Evolutionary conservation across 2,797 vertebrate genomes (phyloP).

Genomic region (Pygocentrus nattereri): DNA sequence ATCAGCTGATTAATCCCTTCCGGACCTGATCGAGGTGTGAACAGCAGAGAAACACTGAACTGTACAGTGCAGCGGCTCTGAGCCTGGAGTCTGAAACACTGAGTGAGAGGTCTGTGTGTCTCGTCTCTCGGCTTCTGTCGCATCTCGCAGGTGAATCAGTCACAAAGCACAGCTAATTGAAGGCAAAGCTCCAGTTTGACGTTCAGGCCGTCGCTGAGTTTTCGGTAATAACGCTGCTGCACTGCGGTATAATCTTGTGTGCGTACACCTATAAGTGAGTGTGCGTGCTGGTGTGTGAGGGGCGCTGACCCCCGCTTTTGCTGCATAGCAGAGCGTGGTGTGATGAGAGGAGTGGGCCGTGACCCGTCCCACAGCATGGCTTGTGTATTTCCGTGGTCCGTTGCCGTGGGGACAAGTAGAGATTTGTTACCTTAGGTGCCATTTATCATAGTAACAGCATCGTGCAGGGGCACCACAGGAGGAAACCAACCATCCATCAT

Average conservation of each 20-base stretch:
- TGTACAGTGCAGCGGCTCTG: too few species aligned
- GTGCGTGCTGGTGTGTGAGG: conserved; percentile 1
- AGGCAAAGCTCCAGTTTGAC: background rate
- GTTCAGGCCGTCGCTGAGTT: background rate
- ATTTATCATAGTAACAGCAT: conserved; percentile 62
- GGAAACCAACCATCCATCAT: conserved; percentile 63
- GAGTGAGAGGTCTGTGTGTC: too few species aligned
- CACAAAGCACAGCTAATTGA: too few species aligned
- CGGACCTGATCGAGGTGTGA: too few species aligned
- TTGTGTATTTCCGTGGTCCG: conserved; percentile 48
- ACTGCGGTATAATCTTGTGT: background rate
- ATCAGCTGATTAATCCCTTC: too few species aligned
- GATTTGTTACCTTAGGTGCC: conserved; percentile 59
- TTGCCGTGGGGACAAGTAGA: conserved; percentile 51
- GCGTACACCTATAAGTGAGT: background rate
- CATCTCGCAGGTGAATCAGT: too few species aligned
- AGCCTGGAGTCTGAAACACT: too few species aligned
- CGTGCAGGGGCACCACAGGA: conserved; percentile 41
- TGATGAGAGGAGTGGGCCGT: conserved; percentile 31
- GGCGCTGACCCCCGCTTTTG: conserved; percentile 4
- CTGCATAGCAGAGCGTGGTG: conserved; percentile 13
- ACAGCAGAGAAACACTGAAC: too few species aligned
- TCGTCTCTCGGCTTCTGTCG: too few species aligned
- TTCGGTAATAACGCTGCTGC: background rate
- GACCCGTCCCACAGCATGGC: conserved; percentile 41